phyloP scores from a whole-genome alignment of 2,888 invertebrate species.

The Polietes domitor region DNA sequence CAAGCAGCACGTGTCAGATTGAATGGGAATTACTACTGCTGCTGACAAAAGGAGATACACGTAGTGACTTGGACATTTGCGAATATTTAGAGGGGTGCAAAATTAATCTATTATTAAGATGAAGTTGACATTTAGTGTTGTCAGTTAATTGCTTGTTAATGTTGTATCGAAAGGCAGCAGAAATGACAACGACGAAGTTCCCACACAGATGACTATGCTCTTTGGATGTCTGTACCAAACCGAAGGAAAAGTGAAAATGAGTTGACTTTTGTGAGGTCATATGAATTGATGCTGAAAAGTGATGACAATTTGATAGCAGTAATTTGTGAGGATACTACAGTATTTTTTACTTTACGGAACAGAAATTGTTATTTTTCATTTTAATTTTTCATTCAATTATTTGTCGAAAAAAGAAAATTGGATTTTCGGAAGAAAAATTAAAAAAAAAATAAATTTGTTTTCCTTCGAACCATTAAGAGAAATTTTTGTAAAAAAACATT shows the following conservation, averaged over 20 bases:
- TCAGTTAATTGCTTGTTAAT: slow-evolving; percentile 37
- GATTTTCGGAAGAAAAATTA: too few species aligned
- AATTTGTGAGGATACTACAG: too few species aligned
- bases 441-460: too few species aligned
- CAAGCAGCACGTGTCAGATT: slow-evolving; percentile 28
- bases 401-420: too few species aligned
- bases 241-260: neutral
- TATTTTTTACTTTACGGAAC: too few species aligned
- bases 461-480: too few species aligned
- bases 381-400: too few species aligned
- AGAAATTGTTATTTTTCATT: too few species aligned
- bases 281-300: neutral
- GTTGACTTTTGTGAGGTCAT: neutral
- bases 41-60: neutral
- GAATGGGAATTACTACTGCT: too few species aligned
- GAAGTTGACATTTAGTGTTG: slow-evolving; percentile 21
- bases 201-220: too few species aligned
- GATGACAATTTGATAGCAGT: neutral
- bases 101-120: slow-evolving; percentile 19
- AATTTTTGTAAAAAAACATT: too few species aligned
- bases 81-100: neutral
- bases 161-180: neutral
- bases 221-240: neutral
- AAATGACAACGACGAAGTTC: neutral
- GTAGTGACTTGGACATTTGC: neutral